Evolutionary conservation across 2,113 vertebrate species (phyloP), one percentile per base, ranked within the genome.

Genomic region (Casuarius casuarius): DNA sequence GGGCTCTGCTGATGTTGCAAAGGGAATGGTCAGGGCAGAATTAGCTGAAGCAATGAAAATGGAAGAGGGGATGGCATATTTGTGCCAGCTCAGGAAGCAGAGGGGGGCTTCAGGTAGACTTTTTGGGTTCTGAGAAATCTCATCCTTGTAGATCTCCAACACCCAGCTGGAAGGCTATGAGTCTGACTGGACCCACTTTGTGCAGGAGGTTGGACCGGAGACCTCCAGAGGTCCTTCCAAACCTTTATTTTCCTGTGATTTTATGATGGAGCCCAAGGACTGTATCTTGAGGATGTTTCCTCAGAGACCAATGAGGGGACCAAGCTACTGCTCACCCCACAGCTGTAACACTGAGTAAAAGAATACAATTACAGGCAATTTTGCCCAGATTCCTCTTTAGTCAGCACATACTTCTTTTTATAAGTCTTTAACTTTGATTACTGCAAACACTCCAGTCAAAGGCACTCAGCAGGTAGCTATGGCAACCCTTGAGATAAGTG

Each of bases 381-480:
- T 83, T 91, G 31, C 73, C 70, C 66, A 62, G 52, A 52, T 83
- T 94, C 78, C 59, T 96, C 84, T 92, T 84, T 61, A 90, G 70
- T 94, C 81, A 87, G 66, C 85, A 18, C 18, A 13, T 49, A 23
- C 51, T 74, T 92, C 89, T 89, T 95, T 79, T 87, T 61, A 20
- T 21, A 83, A 94, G 89, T 66, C 91, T 96, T 94, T 93, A 95
- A 94, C 88, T 92, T 94, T 92, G 95, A 96, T 97, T 95, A 96
- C 84, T 90, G 91, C 92, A 96, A 94, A 96, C 89, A 80, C 84
- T 91, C 68, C 75, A 94, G 89, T 94, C 78, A 92, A 90, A 97
- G 84, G 89, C 84, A 85, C 91, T 94, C 95, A 91, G 94, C 95
- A 90, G 74, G 94, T 97, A 94, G 87, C 92, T 94, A 96, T 97